Conservation (phyloP, 2,888 invertebrate species). For the Vesta saturnalis region DNA sequence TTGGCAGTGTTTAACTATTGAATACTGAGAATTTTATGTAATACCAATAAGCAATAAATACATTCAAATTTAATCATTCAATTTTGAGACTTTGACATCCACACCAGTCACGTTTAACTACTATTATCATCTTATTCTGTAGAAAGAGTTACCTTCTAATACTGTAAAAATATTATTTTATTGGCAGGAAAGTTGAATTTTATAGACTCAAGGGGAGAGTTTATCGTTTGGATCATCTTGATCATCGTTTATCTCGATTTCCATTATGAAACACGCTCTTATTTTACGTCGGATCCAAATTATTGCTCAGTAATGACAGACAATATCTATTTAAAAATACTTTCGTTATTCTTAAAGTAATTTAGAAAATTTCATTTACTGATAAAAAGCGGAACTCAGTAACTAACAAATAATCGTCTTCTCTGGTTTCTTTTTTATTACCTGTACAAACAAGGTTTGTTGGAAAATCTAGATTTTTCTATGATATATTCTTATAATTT, state of each 20-base stretch:
- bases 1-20: too few relatives aligned
- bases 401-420: conserved; percentile 1
- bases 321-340: background rate
- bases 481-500: background rate
- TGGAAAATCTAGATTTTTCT: background rate
- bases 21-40: too few relatives aligned
- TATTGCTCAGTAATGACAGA: background rate
- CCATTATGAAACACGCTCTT: conserved; percentile 1
- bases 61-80: background rate
- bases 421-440: too few relatives aligned
- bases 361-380: conserved; percentile 1
- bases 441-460: background rate
- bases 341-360: background rate
- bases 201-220: background rate
- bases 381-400: background rate
- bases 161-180: background rate
- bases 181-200: background rate
- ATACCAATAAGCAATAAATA: too few relatives aligned
- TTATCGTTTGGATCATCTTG: background rate
- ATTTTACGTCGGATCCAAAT: background rate
- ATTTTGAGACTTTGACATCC: background rate
- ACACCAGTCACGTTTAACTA: background rate
- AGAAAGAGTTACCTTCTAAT: background rate
- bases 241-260: background rate
- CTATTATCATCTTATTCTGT: background rate